Conservation (phyloP, 1,140 invertebrate species). For the Drosophila novamexicana region DNA sequence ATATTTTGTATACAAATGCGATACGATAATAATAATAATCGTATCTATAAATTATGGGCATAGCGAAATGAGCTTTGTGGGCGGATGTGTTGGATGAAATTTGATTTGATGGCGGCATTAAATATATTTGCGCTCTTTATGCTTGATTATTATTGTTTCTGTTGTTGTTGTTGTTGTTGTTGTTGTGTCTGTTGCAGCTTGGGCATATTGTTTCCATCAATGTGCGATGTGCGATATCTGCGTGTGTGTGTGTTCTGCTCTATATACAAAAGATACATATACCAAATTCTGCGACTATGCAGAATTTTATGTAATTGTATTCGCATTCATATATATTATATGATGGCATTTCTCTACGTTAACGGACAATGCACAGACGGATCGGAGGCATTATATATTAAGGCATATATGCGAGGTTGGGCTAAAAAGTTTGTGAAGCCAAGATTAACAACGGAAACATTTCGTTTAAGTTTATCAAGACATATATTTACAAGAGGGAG, state of each 20-base stretch:
- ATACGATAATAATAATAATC: slow-evolving; percentile 16
- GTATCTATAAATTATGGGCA: slow-evolving; percentile 25
- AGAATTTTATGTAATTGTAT: slow-evolving; percentile 25
- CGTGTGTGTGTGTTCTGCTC: slow-evolving; percentile 32
- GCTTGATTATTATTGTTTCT: slow-evolving; percentile 19
- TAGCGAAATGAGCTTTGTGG: slow-evolving; percentile 35
- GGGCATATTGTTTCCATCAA: slow-evolving; percentile 48
- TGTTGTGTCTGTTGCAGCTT: slow-evolving; percentile 30
- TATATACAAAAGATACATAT: slow-evolving; percentile 33
- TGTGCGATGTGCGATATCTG: slow-evolving; percentile 5
- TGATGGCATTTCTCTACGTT: slow-evolving; percentile 18
- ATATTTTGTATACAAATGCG: slow-evolving; percentile 10
- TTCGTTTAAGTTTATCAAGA: too few relatives aligned
- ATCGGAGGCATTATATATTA: too few relatives aligned
- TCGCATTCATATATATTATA: slow-evolving; percentile 18
- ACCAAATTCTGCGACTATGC: slow-evolving; percentile 29
- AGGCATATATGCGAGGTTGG: too few relatives aligned
- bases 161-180: slow-evolving; percentile 22
- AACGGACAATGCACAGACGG: slow-evolving; percentile 29
- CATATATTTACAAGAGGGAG: too few relatives aligned
- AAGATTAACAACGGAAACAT: too few relatives aligned
- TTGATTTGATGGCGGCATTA: slow-evolving; percentile 51
- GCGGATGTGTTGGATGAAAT: slow-evolving; percentile 59
- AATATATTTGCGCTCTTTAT: slow-evolving; percentile 37
- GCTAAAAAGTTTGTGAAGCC: too few relatives aligned